phyloP scores from a whole-genome alignment of 2,888 invertebrate genomes.

The Phragmatobia fuliginosa region DNA sequence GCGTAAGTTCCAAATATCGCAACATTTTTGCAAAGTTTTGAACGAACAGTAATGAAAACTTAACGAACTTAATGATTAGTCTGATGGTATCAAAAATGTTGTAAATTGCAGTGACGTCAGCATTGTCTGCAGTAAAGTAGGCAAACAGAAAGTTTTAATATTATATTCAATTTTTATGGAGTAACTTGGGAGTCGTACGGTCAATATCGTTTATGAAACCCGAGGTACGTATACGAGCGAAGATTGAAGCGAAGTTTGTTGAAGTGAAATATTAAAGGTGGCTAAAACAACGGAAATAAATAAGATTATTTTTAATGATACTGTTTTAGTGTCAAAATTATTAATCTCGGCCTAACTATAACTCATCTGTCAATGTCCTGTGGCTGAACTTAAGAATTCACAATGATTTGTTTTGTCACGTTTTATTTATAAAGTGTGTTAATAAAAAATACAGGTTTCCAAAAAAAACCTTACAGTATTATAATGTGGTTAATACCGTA shows the following conservation, averaged over 20 bases:
- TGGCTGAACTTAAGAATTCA: rapidly evolving
- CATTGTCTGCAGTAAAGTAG: constrained; percentile 64
- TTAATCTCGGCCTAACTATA: neutral
- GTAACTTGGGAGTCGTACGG: constrained; percentile 54
- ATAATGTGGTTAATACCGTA: too few species aligned
- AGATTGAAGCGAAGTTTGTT: too few species aligned
- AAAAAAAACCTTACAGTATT: too few species aligned
- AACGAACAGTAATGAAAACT: constrained; percentile 27
- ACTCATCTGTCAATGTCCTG: neutral
- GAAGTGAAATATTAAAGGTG: neutral
- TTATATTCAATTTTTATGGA: constrained; percentile 72
- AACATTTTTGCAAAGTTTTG: constrained; percentile 17
- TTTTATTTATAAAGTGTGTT: neutral
- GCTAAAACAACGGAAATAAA: neutral
- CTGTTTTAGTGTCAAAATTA: neutral
- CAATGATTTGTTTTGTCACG: neutral
- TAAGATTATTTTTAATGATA: neutral
- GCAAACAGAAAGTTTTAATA: constrained; percentile 69
- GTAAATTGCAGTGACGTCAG: constrained; percentile 53
- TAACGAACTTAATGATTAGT: constrained; percentile 31
- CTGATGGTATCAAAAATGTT: constrained; percentile 29
- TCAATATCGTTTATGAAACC: constrained; percentile 49
- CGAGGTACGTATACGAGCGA: constrained; percentile 31
- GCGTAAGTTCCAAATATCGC: too few species aligned
- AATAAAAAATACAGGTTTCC: neutral